These are phyloP conservation scores for Catharus minimus DNA, from an alignment of 2,113 vertebrate genomes.

Conservation along the genomic window DNA sequence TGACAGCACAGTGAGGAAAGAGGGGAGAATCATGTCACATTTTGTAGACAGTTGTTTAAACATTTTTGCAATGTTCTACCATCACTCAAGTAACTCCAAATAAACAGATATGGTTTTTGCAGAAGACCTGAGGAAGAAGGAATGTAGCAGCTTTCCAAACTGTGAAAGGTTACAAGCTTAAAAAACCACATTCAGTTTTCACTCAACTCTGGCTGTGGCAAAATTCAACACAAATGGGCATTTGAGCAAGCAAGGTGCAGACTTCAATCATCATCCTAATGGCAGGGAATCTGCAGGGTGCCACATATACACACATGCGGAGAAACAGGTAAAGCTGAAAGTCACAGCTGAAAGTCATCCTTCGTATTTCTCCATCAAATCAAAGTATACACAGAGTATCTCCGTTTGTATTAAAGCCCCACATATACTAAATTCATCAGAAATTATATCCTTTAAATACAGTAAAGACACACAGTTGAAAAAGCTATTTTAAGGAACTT, in stretches of 20 bases:
- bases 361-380: background rate
- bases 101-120: background rate
- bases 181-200: background rate
- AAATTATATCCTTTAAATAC: background rate
- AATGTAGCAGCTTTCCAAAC: background rate
- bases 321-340: background rate
- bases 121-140: background rate
- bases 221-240: background rate
- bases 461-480: background rate
- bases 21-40: background rate
- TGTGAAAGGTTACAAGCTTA: background rate
- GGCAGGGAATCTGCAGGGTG: background rate
- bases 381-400: background rate
- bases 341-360: background rate
- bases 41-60: background rate
- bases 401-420: background rate
- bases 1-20: background rate
- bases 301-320: fast-evolving
- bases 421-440: background rate
- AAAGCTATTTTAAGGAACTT: background rate
- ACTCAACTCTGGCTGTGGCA: background rate
- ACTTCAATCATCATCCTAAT: background rate
- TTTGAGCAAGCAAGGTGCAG: background rate
- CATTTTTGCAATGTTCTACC: background rate
- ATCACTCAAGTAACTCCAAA: background rate